These are phyloP conservation scores for Orientallactaga sibirica DNA, from an alignment of 2,797 vertebrate species.

Conservation along the genomic window DNA sequence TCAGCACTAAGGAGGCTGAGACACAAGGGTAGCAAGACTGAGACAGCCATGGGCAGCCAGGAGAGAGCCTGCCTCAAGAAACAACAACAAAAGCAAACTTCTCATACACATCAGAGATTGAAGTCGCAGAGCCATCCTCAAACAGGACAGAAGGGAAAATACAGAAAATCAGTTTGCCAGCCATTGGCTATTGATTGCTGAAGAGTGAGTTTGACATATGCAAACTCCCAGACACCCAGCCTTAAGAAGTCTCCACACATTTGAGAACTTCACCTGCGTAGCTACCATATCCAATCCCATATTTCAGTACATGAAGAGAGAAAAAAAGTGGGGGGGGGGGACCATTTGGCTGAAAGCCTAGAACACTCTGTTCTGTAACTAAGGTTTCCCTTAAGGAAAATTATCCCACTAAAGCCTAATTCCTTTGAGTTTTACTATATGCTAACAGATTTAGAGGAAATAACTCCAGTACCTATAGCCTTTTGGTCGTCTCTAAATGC, in stretches of 20 bases:
- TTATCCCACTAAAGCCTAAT: background rate
- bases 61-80: background rate
- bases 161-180: background rate
- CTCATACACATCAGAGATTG: background rate
- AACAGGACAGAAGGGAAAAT: background rate
- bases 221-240: background rate
- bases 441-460: background rate
- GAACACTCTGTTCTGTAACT: constrained; percentile 8
- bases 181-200: background rate
- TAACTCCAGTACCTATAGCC: background rate
- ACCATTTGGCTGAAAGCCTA: background rate
- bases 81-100: background rate
- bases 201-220: background rate
- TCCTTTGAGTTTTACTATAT: background rate
- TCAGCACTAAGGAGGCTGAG: background rate
- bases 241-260: accelerated
- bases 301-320: background rate
- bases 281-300: background rate
- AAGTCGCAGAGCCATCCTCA: background rate
- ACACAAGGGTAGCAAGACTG: no score
- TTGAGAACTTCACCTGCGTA: background rate
- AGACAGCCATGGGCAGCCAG: background rate
- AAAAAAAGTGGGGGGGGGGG: background rate
- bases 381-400: background rate
- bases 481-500: background rate